Conservation (phyloP, 2,888 invertebrate genomes). For the Glyphotaelius pellucidus region DNA sequence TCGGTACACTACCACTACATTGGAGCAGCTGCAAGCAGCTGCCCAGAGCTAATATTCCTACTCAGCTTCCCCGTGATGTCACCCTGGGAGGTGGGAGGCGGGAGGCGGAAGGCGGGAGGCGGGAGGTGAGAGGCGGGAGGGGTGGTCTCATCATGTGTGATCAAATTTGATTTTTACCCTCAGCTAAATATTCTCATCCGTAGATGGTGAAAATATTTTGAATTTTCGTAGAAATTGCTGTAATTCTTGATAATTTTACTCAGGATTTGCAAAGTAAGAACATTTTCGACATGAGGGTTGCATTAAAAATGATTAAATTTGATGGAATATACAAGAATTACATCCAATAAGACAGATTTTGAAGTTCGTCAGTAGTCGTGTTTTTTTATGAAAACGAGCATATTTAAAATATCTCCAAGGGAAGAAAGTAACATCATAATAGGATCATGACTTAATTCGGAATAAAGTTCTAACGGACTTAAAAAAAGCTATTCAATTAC, state of each 20-base stretch:
- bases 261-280: background rate
- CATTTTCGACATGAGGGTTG: background rate
- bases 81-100: background rate
- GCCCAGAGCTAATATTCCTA: background rate
- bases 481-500: background rate
- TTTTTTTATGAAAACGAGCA: background rate
- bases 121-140: too few relatives aligned
- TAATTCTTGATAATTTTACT: background rate
- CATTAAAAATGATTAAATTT: background rate
- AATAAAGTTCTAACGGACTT: background rate
- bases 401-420: background rate
- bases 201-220: background rate
- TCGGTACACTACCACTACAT: background rate
- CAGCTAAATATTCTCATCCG: background rate
- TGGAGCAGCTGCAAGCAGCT: background rate
- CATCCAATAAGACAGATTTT: background rate
- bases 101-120: too few relatives aligned
- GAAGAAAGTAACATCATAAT: background rate
- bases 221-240: background rate
- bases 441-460: background rate
- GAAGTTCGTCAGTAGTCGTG: background rate
- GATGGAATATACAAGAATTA: background rate
- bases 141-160: conserved; percentile 46
- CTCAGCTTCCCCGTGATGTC: conserved; percentile 9
- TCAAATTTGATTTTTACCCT: conserved; percentile 59